Evolutionary conservation across 2,888 invertebrate species (phyloP).

Genomic region (Hydraecia micacea): DNA sequence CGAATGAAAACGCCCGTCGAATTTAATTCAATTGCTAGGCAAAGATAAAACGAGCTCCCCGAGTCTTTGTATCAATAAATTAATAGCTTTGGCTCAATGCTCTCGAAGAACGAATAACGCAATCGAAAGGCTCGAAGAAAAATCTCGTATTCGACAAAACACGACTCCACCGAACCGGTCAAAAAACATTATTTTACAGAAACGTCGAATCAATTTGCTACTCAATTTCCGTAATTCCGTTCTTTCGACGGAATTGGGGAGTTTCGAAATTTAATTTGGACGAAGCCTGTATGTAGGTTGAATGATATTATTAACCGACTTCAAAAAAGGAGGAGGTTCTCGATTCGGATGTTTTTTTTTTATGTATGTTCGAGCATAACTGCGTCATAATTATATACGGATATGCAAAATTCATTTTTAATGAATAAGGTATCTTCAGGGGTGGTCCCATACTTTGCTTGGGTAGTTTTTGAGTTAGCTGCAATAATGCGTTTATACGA

Average conservation of each 20-base stretch:
- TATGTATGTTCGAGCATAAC: too few species aligned
- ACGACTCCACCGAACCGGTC: constrained; percentile 23
- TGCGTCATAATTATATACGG: too few species aligned
- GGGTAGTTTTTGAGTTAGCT: too few species aligned
- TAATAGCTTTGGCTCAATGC: constrained; percentile 53
- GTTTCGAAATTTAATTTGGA: constrained; percentile 48
- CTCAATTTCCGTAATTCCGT: constrained; percentile 57
- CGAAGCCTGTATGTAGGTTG: constrained; percentile 28
- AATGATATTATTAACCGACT: constrained; percentile 3
- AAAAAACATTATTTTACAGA: constrained; percentile 57
- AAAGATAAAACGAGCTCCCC: constrained; percentile 51
- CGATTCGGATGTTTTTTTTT: too few species aligned
- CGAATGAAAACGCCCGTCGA: constrained; percentile 31
- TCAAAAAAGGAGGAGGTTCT: too few species aligned
- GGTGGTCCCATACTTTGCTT: too few species aligned
- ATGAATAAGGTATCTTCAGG: too few species aligned
- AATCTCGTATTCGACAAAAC: constrained; percentile 39
- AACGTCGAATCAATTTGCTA: constrained; percentile 53
- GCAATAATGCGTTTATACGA: too few species aligned
- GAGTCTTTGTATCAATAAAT: constrained; percentile 63
- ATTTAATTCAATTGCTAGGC: constrained; percentile 56
- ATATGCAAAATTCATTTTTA: too few species aligned
- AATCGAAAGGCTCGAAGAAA: constrained; percentile 29
- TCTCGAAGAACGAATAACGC: constrained; percentile 47
- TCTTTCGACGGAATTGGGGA: constrained; percentile 35